These are phyloP conservation scores for Phalloptychus januarius DNA, from an alignment of 2,797 vertebrate species.

Conservation along the genomic window DNA sequence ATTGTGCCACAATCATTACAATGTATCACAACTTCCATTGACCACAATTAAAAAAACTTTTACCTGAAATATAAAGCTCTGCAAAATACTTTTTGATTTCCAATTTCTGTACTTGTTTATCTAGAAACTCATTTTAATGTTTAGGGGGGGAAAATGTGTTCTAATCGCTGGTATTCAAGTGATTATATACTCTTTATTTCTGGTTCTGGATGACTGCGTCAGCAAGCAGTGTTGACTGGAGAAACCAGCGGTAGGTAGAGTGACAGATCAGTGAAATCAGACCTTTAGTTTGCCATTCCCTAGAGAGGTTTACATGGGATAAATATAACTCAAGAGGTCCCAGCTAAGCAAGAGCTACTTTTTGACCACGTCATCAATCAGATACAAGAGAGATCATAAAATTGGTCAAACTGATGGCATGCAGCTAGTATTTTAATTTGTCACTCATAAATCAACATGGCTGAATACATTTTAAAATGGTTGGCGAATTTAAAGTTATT, in stretches of 20 bases:
- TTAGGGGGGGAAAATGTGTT: not conserved
- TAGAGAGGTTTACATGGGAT: slow-evolving; percentile 67
- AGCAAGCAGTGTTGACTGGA: slow-evolving; percentile 19
- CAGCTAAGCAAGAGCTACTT: slow-evolving; percentile 65
- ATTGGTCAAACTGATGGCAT: not conserved
- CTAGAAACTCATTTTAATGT: slow-evolving; percentile 10
- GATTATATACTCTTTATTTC: slow-evolving; percentile 15
- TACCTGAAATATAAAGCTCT: slow-evolving; percentile 38
- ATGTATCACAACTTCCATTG: slow-evolving; percentile 37
- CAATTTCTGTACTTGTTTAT: not conserved
- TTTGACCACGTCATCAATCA: slow-evolving; percentile 44
- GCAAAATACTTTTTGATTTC: not conserved
- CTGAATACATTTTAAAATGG: not conserved
- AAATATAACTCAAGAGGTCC: slow-evolving; percentile 78
- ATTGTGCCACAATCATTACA: slow-evolving; percentile 21
- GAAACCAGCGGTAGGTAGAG: slow-evolving; percentile 31
- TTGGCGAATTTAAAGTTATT: not conserved
- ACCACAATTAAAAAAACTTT: slow-evolving; percentile 46
- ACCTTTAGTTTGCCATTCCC: slow-evolving; percentile 72
- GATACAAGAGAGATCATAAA: slow-evolving; percentile 22
- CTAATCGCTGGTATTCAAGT: slow-evolving; percentile 6
- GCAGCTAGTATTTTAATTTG: not conserved
- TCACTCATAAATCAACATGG: not conserved
- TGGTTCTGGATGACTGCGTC: slow-evolving; percentile 6
- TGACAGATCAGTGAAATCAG: slow-evolving; percentile 75